A percentile compares a stretch with the other conserved stretches of the same genome.
Evolutionary conservation across 2,888 invertebrate genomes (phyloP).

Genomic region (Frankliniella fusca): DNA sequence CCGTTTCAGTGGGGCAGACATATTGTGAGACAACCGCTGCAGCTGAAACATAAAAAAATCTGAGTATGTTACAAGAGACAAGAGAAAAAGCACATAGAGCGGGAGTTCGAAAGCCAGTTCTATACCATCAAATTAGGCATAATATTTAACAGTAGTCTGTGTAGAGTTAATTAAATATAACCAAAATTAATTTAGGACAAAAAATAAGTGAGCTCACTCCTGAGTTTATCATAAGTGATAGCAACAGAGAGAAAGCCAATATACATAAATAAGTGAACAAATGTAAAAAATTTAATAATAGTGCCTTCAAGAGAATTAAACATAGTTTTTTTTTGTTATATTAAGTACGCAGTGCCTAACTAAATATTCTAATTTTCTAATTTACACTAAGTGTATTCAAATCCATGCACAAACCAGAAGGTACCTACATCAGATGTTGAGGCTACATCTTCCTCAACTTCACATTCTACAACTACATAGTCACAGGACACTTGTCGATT

Average conservation of each 20-base stretch:
- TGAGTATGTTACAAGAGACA: neutral
- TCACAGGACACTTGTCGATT: conserved; percentile 16
- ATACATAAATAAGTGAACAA: neutral
- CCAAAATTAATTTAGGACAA: no score
- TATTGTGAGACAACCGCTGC: conserved; percentile 22
- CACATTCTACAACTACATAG: conserved; percentile 23
- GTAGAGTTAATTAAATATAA: neutral
- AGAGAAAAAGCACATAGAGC: neutral
- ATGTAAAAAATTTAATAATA: neutral
- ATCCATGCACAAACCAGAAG: neutral
- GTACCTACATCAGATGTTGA: conserved; percentile 7
- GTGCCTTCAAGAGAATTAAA: neutral
- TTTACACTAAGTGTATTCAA: neutral
- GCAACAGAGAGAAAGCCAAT: no score
- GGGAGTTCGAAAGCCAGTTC: no score
- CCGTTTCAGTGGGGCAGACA: conserved; percentile 10
- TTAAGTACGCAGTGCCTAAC: neutral
- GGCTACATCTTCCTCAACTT: conserved; percentile 13
- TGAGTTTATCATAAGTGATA: no score
- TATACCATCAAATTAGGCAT: neutral
- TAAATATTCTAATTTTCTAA: neutral
- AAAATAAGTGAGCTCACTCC: no score
- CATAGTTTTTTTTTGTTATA: neutral
- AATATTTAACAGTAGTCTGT: neutral
- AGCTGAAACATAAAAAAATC: neutral